Evolutionary conservation across 2,797 vertebrate species (phyloP), one percentile per base, ranked within the genome.

Genomic region (Clamator glandarius): DNA sequence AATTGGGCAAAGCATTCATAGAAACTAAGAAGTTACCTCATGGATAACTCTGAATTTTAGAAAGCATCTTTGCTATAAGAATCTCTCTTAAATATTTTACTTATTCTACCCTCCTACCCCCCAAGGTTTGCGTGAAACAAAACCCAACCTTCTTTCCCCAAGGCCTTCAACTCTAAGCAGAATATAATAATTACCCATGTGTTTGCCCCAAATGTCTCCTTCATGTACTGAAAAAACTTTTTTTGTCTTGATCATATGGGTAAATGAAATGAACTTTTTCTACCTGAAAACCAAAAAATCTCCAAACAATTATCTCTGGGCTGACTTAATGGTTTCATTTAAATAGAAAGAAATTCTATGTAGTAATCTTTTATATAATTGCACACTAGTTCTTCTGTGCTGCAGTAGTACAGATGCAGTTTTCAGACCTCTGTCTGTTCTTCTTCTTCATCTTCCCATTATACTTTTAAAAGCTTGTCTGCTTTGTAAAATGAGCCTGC

Each of bases 211-310:
- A 82, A 77, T 83, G 25, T 58, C 58, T 52, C 8, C 26, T 73
- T 95, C 66, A 74, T 58, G 69, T 54, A 85, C 33, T 44, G 50
- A 68, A 93, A 89, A 61, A 6, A 2, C 5, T 48, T 74, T 81
- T 81, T 29, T 51, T n/a, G 36, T 91, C 59, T 82, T 84, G 69
- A 90, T 87, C 46, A 95, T 84, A 51, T 63, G 29, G 50, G 62
- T 85, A 75, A 93, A 79, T 91, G 9, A 88, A 93, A 81, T 12
- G 80, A 90, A 89, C 77, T 52, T 87, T 84, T 54, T 93, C 13
- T 51, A 64, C 70, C 86, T 87, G 54, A 82, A 78, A 95, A 81
- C 85, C 75, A 64, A 80, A 51, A 50, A 52, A 94, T 93, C 58
- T 77, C 67, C 55, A 50, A 79, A 76, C 54, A 64, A 52, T 92